Conservation (phyloP, 2,797 vertebrate genomes). For the Schizopygopsis pylzovi region DNA sequence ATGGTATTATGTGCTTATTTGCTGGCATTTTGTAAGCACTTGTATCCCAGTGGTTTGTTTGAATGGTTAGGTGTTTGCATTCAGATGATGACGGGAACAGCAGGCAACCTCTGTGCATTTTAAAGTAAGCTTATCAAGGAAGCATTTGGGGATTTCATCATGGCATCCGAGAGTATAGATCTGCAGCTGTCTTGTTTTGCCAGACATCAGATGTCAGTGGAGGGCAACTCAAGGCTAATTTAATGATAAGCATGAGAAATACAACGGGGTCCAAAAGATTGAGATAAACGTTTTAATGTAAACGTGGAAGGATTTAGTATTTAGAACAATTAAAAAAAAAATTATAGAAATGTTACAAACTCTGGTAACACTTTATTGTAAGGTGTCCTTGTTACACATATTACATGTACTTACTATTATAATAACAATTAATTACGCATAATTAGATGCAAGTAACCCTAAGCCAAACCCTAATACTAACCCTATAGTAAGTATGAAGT, state of each 20-base stretch:
- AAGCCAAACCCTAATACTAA: no score
- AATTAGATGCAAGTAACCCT: no score
- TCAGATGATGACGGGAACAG: constrained; percentile 3
- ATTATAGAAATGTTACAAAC: not conserved
- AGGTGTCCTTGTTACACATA: no score
- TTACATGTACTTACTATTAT: no score
- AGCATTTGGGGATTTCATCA: constrained; percentile 8
- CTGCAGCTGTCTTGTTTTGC: not conserved
- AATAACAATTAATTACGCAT: no score
- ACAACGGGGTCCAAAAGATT: not conserved
- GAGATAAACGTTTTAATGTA: not conserved
- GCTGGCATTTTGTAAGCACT: not conserved
- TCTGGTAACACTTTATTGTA: not conserved
- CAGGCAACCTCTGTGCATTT: constrained; percentile 19
- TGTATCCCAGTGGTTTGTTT: not conserved
- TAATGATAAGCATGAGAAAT: constrained; percentile 2
- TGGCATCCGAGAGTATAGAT: not conserved
- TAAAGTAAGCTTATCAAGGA: constrained; percentile 23
- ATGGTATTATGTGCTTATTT: not conserved
- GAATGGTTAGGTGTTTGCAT: not conserved
- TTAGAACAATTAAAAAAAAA: not conserved
- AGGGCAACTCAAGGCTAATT: not conserved
- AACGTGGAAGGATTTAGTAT: not conserved
- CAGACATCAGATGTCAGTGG: constrained; percentile 1
- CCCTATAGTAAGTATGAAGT: no score